Conservation (phyloP, 1,140 invertebrate genomes). For the Pseudomyrmex dendroicus region DNA sequence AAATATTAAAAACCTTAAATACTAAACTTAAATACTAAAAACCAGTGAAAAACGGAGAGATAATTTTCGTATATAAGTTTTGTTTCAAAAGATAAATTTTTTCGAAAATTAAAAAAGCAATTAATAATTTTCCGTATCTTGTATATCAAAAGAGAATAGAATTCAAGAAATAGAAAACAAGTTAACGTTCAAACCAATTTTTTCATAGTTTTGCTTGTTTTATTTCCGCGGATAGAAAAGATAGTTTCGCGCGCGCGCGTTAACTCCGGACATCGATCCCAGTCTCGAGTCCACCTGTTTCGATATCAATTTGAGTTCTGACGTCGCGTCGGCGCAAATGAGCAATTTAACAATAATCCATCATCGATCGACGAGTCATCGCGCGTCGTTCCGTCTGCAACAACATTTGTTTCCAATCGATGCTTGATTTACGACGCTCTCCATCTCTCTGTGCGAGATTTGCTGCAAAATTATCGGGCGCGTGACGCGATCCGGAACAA, state of each 20-base stretch:
- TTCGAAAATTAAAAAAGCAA: too few species aligned
- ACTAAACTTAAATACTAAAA: too few species aligned
- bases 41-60: too few species aligned
- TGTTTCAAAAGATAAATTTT: too few species aligned
- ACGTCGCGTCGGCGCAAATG: constrained; percentile 43
- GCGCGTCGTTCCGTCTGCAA: not conserved
- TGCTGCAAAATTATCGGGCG: constrained; percentile 11
- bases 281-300: not conserved
- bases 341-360: constrained; percentile 57
- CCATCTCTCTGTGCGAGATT: not conserved
- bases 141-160: too few species aligned
- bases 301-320: not conserved
- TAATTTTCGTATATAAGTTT: too few species aligned
- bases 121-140: too few species aligned
- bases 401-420: constrained; percentile 57
- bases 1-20: too few species aligned
- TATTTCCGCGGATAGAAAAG: not conserved
- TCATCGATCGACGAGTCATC: constrained; percentile 60
- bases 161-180: too few species aligned
- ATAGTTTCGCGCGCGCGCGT: not conserved
- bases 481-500: not conserved
- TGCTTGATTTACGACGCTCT: constrained; percentile 66
- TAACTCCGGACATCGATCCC: not conserved
- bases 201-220: not conserved
- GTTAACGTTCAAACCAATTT: too few species aligned